A percentile compares a stretch with the other conserved stretches of the same genome.
Evolutionary conservation across 2,888 invertebrate genomes (phyloP).

Genomic region (Branchipolynoe longqiensis): DNA sequence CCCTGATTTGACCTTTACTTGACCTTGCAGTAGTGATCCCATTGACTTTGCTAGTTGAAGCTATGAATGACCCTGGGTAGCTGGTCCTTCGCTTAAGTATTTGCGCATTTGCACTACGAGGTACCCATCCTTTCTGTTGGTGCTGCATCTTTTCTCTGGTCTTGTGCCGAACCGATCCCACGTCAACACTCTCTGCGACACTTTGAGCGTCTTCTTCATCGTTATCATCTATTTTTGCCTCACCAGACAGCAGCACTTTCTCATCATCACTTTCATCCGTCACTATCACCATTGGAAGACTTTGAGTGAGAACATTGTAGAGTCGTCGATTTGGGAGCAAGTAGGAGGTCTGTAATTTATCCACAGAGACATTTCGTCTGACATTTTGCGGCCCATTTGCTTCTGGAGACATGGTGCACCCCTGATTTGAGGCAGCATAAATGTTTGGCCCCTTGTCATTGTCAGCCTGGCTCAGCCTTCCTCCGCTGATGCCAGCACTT

Average conservation of each 20-base stretch:
- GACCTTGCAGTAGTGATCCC: background rate
- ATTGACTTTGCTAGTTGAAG: background rate
- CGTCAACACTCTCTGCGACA: background rate
- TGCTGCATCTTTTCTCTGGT: background rate
- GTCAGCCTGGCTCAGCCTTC: background rate
- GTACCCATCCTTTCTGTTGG: conserved; percentile 25
- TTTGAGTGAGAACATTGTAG: conserved; percentile 32
- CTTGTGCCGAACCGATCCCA: background rate
- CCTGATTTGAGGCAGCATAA: background rate
- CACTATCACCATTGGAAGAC: conserved; percentile 39
- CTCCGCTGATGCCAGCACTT: background rate
- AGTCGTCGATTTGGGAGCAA: conserved; percentile 21
- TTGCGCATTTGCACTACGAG: conserved; percentile 11
- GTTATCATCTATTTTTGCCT: conserved; percentile 9
- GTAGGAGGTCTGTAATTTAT: conserved; percentile 28
- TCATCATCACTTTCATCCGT: conserved; percentile 53
- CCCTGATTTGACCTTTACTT: background rate
- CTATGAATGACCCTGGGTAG: background rate
- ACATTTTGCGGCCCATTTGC: background rate
- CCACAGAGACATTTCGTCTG: background rate
- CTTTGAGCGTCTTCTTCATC: background rate
- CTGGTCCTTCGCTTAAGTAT: conserved; percentile 16
- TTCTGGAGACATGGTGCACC: too few species aligned
- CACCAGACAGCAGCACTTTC: conserved; percentile 22
- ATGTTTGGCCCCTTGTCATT: background rate